Evolutionary conservation across 2,888 invertebrate species (phyloP).

Genomic region (Blera fallax): DNA sequence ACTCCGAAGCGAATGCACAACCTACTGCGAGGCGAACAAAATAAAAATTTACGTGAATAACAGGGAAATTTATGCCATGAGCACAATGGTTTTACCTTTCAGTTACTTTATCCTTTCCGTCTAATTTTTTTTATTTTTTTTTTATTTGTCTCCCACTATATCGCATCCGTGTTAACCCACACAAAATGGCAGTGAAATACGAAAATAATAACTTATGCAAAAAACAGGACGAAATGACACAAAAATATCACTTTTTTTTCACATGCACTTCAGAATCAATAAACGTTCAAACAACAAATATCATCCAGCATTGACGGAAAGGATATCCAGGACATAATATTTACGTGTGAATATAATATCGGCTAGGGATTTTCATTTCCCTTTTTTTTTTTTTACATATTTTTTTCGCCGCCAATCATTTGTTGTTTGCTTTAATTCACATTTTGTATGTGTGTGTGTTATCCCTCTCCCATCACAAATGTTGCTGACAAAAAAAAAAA

Average conservation of each 20-base stretch:
- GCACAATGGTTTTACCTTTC: slow-evolving; percentile 11
- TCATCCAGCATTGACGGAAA: neutral
- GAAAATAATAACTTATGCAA: too few species aligned
- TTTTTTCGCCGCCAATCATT: neutral
- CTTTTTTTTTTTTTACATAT: neutral
- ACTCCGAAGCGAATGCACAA: neutral
- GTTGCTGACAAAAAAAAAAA: neutral
- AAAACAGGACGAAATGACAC: neutral
- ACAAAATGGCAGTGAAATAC: too few species aligned
- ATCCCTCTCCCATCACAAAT: neutral
- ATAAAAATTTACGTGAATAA: slow-evolving; percentile 55
- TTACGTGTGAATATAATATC: slow-evolving; percentile 16
- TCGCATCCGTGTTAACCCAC: too few species aligned
- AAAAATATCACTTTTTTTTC: slow-evolving; percentile 2
- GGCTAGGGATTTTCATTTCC: too few species aligned
- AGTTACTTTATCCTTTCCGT: slow-evolving; percentile 2
- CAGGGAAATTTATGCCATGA: slow-evolving; percentile 52
- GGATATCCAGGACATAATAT: slow-evolving; percentile 28
- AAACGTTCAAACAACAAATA: slow-evolving; percentile 31
- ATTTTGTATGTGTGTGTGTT: neutral
- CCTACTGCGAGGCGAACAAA: neutral
- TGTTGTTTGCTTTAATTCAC: neutral
- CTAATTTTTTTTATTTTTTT: neutral
- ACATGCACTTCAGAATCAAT: slow-evolving; percentile 40
- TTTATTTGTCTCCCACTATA: too few species aligned